phyloP scores from a whole-genome alignment of 2,797 vertebrate genomes.

The Balearica regulorum region DNA sequence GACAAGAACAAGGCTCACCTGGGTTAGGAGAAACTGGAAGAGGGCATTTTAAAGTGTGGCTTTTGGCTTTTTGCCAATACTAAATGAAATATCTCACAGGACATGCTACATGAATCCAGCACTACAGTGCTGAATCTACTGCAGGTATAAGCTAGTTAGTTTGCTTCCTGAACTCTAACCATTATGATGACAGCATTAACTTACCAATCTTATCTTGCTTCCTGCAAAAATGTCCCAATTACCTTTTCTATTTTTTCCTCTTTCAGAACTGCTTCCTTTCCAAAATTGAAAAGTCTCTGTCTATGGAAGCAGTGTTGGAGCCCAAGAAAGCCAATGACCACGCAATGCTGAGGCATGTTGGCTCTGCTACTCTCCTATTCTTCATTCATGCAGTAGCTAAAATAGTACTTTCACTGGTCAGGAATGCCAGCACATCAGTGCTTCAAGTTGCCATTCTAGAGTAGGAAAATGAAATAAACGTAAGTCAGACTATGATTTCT shows the following conservation, averaged over 20 bases:
- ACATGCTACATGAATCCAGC: rapidly evolving
- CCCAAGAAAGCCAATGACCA: not conserved
- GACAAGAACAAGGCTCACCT: not conserved
- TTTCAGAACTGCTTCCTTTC: not conserved
- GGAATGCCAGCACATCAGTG: not conserved
- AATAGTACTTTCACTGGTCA: not conserved
- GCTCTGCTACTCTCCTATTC: not conserved
- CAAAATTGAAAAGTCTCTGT: not conserved
- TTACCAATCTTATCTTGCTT: not conserved
- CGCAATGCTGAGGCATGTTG: not conserved
- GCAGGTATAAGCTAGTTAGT: not conserved
- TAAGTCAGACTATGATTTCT: not conserved
- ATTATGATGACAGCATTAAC: not conserved
- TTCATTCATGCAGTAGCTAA: not conserved
- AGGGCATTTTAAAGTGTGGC: not conserved
- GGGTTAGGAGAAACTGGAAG: not conserved
- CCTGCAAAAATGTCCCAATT: not conserved
- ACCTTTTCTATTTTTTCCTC: not conserved
- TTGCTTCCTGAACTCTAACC: not conserved
- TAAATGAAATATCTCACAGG: not conserved
- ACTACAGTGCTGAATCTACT: not conserved
- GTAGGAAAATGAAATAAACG: not conserved
- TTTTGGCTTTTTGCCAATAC: not conserved
- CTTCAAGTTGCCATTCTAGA: not conserved
- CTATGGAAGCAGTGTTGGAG: not conserved